Conservation (phyloP, 2,888 invertebrate species). For the Frankliniella intonsa region DNA sequence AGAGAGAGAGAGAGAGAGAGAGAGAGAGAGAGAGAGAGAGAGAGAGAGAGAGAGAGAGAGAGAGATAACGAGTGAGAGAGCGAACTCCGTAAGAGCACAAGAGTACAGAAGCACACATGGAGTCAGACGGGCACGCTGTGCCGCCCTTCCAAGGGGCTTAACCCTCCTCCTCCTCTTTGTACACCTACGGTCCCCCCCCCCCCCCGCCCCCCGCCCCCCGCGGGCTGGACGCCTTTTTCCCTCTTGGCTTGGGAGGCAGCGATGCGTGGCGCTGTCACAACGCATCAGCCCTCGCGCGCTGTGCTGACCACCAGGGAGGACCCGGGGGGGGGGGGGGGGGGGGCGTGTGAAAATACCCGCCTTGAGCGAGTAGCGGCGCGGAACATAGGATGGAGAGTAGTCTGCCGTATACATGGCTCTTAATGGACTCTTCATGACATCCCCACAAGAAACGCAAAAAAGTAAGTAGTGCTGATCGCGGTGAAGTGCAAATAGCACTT, state of each 20-base stretch:
- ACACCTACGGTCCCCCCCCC: background rate
- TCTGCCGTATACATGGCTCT: no score
- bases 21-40: slow-evolving; percentile 33
- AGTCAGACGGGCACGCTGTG: background rate
- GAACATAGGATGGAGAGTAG: no score
- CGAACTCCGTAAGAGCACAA: background rate
- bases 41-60: slow-evolving; percentile 33
- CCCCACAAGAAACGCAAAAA: no score
- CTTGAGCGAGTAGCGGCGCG: no score
- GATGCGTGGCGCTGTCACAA: background rate
- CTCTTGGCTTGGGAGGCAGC: background rate
- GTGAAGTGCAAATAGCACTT: no score
- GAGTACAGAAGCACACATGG: background rate
- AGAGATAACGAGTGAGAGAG: slow-evolving; percentile 29
- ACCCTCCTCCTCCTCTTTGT: background rate
- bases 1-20: background rate
- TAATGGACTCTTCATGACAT: no score
- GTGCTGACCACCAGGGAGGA: slow-evolving; percentile 14
- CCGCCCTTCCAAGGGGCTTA: background rate
- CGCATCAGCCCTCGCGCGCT: background rate
- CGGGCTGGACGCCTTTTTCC: slow-evolving; percentile 12
- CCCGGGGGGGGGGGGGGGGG: no score
- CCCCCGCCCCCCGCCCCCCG: background rate
- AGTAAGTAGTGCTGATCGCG: no score
- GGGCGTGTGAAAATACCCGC: no score